Conservation (phyloP, 2,797 vertebrate genomes). For the Hippopotamyrus pictus region DNA sequence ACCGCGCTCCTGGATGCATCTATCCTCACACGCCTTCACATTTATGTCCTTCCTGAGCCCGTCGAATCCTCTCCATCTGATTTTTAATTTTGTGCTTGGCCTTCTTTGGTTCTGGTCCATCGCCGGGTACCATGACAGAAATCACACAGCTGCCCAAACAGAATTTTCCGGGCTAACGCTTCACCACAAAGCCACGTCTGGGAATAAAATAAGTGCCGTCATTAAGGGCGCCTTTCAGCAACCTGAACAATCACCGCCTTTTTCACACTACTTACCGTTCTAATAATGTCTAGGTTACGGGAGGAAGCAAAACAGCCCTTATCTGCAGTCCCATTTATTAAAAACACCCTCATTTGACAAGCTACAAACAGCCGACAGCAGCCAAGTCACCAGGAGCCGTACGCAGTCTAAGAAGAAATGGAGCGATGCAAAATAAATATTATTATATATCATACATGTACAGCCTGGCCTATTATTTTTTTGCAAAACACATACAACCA, state of each 20-base stretch:
- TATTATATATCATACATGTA: not conserved
- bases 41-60: not conserved
- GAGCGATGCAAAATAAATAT: not conserved
- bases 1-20: not conserved
- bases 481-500: not conserved
- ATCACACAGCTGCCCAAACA: not conserved
- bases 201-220: not conserved
- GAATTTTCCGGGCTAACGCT: not conserved
- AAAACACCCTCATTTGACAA: not conserved
- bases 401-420: not conserved
- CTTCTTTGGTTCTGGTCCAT: not conserved
- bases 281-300: slow-evolving; percentile 1
- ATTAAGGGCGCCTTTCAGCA: not conserved
- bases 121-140: not conserved
- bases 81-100: not conserved
- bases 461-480: not conserved
- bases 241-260: not conserved
- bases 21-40: not conserved
- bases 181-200: not conserved
- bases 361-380: not conserved
- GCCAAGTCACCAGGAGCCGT: not conserved
- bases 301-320: slow-evolving; percentile 8
- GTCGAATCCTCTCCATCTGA: not conserved
- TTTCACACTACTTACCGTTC: slow-evolving; percentile 1
- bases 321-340: not conserved